Evolutionary conservation across 2,888 invertebrate genomes (phyloP).

Genomic region (Stictocephala bisonia): DNA sequence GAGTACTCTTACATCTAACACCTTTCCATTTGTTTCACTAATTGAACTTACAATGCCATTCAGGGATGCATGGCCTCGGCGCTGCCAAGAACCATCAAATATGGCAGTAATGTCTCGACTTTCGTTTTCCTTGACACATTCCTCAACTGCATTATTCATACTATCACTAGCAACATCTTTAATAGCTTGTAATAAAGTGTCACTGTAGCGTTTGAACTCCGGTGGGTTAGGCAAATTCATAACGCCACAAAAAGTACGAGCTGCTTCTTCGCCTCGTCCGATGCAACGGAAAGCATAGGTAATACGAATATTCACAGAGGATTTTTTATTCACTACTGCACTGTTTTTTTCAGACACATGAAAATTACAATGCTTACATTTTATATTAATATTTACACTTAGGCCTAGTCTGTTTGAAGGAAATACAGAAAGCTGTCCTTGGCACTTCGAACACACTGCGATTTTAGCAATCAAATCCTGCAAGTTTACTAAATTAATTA

Average conservation of each 20-base stretch:
- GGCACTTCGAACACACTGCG: neutral
- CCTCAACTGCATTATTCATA: neutral
- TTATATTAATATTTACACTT: neutral
- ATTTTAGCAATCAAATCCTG: neutral
- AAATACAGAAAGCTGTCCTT: neutral
- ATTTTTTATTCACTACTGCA: neutral
- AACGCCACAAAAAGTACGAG: neutral
- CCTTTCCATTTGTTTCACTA: too few species aligned
- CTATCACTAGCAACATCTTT: conserved; percentile 4
- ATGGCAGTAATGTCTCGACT: too few species aligned
- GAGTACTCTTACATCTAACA: too few species aligned
- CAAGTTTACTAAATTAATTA: too few species aligned
- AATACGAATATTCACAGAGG: neutral
- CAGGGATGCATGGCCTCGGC: too few species aligned
- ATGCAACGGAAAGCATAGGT: conserved; percentile 8
- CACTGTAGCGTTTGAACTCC: neutral
- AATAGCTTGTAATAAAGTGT: neutral
- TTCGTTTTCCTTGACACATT: neutral
- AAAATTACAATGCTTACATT: neutral
- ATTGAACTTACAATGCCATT: too few species aligned
- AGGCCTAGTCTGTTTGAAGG: conserved; percentile 8
- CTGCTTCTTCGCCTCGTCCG: conserved; percentile 6
- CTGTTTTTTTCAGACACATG: conserved; percentile 3
- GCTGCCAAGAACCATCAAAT: too few species aligned
- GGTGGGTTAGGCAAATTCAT: too few species aligned